phyloP scores from a whole-genome alignment of 2,888 invertebrate species.

The Onthophagus sagittarius region DNA sequence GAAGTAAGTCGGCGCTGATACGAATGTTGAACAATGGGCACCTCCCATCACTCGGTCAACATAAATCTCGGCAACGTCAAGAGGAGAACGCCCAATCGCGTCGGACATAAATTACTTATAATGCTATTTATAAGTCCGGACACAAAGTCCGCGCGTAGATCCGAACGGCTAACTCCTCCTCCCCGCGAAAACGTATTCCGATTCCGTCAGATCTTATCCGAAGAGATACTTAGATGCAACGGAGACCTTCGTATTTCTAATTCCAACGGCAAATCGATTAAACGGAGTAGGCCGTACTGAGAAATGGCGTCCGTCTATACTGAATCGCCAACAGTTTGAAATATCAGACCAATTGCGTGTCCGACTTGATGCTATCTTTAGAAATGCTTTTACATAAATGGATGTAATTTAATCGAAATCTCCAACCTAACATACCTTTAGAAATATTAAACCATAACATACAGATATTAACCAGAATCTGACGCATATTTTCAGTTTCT shows the following conservation, averaged over 20 bases:
- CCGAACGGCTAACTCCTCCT: neutral
- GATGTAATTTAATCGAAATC: neutral
- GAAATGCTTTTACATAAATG: neutral
- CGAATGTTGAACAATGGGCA: conserved; percentile 43
- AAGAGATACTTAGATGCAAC: neutral
- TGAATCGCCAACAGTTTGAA: neutral
- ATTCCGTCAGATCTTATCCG: conserved; percentile 10
- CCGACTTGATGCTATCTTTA: neutral
- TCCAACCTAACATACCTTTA: neutral
- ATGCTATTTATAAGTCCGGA: conserved; percentile 49
- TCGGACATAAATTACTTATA: conserved; percentile 50
- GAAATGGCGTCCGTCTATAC: neutral
- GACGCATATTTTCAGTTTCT: too few relatives aligned
- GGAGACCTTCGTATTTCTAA: neutral
- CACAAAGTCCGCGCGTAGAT: conserved; percentile 32
- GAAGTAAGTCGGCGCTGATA: conserved; percentile 33
- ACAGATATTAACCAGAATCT: too few relatives aligned
- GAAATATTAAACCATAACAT: too few relatives aligned
- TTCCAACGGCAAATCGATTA: neutral
- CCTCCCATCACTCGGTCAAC: conserved; percentile 50
- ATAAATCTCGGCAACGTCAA: conserved; percentile 49
- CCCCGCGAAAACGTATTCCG: conserved; percentile 1
- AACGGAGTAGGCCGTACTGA: neutral
- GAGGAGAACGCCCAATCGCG: conserved; percentile 51
- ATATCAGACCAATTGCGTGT: neutral